phyloP scores from a whole-genome alignment of 2,113 vertebrate genomes.

The Paracanthobrama guichenoti region DNA sequence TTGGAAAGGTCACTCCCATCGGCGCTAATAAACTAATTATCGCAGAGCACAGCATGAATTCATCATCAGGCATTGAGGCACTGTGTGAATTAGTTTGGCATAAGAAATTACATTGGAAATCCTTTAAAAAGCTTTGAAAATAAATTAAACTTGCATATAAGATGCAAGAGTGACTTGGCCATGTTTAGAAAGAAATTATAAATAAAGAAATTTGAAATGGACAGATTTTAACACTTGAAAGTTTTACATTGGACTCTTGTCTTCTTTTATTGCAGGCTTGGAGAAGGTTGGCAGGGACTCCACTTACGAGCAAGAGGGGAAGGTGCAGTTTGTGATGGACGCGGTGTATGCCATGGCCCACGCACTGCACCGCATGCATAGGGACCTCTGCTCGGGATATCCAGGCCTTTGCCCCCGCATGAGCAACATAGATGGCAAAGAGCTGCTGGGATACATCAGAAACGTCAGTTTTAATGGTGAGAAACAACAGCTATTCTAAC shows the following conservation, averaged over 20 bases:
- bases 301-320: slow-evolving; percentile 93
- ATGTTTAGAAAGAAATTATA: not conserved
- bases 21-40: slow-evolving; percentile 29
- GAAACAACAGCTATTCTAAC: slow-evolving; percentile 20
- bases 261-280: slow-evolving; percentile 74
- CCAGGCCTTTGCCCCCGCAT: slow-evolving; percentile 90
- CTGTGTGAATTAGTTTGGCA: slow-evolving; percentile 25
- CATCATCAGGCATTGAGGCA: slow-evolving; percentile 8
- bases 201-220: not conserved
- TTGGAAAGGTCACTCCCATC: slow-evolving; percentile 22
- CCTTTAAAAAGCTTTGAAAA: slow-evolving; percentile 21
- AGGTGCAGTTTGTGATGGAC: slow-evolving; percentile 98
- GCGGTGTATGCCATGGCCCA: slow-evolving; percentile 95
- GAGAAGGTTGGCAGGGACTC: slow-evolving; percentile 95
- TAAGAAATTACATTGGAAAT: not conserved
- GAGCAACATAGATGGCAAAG: slow-evolving; percentile 89
- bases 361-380: slow-evolving; percentile 92
- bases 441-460: slow-evolving; percentile 87
- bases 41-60: slow-evolving; percentile 14
- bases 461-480: slow-evolving; percentile 92
- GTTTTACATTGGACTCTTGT: not conserved
- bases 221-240: not conserved
- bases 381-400: slow-evolving; percentile 86
- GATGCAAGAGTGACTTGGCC: not conserved
- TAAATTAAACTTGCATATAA: slow-evolving; percentile 14